phyloP scores from a whole-genome alignment of 2,888 invertebrate species.

The Pogonocherus hispidulus region DNA sequence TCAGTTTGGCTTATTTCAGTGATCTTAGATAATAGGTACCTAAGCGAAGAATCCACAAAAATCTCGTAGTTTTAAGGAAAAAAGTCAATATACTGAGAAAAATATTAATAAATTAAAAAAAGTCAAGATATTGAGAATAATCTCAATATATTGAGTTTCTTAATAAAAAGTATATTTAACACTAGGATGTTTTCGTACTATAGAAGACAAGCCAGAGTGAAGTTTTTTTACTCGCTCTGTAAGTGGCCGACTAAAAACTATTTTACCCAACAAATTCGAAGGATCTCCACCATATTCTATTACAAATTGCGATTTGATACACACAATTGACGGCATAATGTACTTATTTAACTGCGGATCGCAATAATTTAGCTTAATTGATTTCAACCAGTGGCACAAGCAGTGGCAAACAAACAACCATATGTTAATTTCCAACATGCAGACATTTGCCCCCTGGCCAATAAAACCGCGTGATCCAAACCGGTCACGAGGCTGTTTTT shows the following conservation, averaged over 20 bases:
- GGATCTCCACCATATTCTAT: background rate
- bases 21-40: too few species aligned
- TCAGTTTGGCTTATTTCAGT: too few species aligned
- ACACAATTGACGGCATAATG: slow-evolving; percentile 36
- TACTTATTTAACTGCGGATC: slow-evolving; percentile 40
- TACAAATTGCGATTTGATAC: slow-evolving; percentile 16
- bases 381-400: slow-evolving; percentile 50
- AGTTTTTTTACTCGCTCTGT: background rate
- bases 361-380: slow-evolving; percentile 45
- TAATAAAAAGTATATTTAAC: too few species aligned
- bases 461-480: slow-evolving; percentile 37
- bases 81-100: too few species aligned
- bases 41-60: too few species aligned
- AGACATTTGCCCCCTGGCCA: slow-evolving; percentile 41
- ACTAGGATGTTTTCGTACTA: too few species aligned
- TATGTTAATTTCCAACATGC: slow-evolving; percentile 38
- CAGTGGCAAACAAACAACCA: slow-evolving; percentile 49
- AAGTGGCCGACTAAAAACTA: background rate
- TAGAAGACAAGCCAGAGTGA: too few species aligned
- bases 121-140: too few species aligned
- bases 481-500: slow-evolving; percentile 40
- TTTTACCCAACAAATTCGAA: background rate
- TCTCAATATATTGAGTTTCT: too few species aligned
- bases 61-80: too few species aligned
- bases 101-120: too few species aligned